These are phyloP conservation scores for Drepanosiphum platanoidis DNA, from an alignment of 2,888 invertebrate species.

Conservation along the genomic window DNA sequence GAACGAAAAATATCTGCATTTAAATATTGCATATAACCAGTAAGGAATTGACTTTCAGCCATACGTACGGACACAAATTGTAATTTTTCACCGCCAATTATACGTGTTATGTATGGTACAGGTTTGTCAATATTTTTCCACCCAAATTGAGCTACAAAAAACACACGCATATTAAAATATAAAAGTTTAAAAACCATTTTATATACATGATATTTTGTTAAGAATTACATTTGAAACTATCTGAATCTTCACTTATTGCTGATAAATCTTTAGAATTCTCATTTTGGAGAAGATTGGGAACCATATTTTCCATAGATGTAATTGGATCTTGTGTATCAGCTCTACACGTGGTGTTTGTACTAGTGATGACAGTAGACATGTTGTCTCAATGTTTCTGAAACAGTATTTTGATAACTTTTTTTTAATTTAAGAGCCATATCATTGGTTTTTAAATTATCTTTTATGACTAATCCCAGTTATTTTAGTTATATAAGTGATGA, in stretches of 20 bases:
- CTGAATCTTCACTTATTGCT: constrained; percentile 1
- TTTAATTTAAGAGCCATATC: constrained; percentile 86
- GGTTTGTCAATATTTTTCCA: constrained; percentile 90
- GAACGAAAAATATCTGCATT: constrained; percentile 91
- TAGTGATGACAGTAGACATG: constrained; percentile 76
- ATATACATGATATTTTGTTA: neutral
- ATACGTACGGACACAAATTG: constrained; percentile 92
- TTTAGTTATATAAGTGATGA: neutral
- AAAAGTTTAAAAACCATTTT: neutral
- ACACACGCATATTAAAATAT: constrained; percentile 36
- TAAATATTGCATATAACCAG: constrained; percentile 87
- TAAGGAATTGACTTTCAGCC: constrained; percentile 89
- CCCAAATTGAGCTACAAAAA: constrained; percentile 78
- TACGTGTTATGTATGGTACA: constrained; percentile 89
- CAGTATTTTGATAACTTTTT: constrained; percentile 41
- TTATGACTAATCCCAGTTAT: constrained; percentile 65
- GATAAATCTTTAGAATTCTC: no score
- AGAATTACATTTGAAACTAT: neutral
- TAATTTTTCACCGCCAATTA: constrained; percentile 71
- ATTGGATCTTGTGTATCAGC: neutral
- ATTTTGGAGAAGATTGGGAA: no score
- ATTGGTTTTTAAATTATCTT: constrained; percentile 88
- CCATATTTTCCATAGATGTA: neutral
- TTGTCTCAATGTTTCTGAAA: neutral
- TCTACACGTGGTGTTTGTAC: constrained; percentile 46